Evolutionary conservation across 2,113 vertebrate genomes (phyloP).

Genomic region (Struthidea cinerea): DNA sequence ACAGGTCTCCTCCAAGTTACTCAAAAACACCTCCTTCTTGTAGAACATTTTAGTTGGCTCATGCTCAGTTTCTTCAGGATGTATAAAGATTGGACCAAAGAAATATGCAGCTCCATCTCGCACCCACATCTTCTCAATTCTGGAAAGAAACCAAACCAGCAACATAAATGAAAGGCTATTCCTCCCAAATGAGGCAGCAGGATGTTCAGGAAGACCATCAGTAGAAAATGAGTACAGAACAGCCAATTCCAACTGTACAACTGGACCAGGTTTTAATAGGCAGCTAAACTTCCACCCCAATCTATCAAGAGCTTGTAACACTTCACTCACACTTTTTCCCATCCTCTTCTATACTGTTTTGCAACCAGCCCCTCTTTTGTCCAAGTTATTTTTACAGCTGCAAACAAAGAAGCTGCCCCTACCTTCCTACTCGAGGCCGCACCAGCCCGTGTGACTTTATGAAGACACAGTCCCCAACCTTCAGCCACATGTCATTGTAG

Average conservation of each 20-base stretch:
- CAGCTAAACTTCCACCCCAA: background rate
- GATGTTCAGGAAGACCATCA: background rate
- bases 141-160: slow-evolving; percentile 30
- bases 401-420: background rate
- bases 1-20: slow-evolving; percentile 95
- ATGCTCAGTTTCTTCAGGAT: slow-evolving; percentile 96
- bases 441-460: slow-evolving; percentile 94
- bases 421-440: slow-evolving; percentile 94
- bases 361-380: background rate
- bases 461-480: slow-evolving; percentile 96
- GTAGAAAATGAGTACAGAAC: background rate
- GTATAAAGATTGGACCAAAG: slow-evolving; percentile 97
- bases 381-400: background rate
- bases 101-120: slow-evolving; percentile 95
- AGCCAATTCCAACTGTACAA: background rate
- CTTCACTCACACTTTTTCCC: background rate
- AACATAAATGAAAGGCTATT: background rate
- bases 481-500: slow-evolving; percentile 93
- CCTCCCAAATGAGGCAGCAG: background rate
- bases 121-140: slow-evolving; percentile 97
- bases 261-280: background rate
- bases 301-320: background rate
- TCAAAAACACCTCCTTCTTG: slow-evolving; percentile 98
- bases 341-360: background rate
- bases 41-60: slow-evolving; percentile 99